A percentile compares a stretch with the other conserved stretches of the same genome.
Evolutionary conservation across 1,140 invertebrate genomes (phyloP).

Genomic region (Bombyx mori): ASM3026992v2 NC_085109.1:8291001-8291500

Average conservation of each 20-base stretch:
- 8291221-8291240: constrained; percentile 96
- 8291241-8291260: constrained; percentile 91
- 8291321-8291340: no score
- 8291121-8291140: constrained; percentile 85
- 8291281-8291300: neutral
- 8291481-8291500: no score
- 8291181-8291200: constrained; percentile 98
- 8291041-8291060: constrained; percentile 83
- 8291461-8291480: no score
- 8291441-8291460: no score
- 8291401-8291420: no score
- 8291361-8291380: no score
- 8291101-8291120: constrained; percentile 96
- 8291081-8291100: constrained; percentile 93
- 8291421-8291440: no score
- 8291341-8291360: no score
- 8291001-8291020: no score
- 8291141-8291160: constrained; percentile 84
- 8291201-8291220: constrained; percentile 96
- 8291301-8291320: no score
- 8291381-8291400: no score
- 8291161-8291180: constrained; percentile 91
- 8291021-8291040: no score
- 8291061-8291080: constrained; percentile 95
- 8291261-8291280: neutral